Conservation (phyloP, 2,113 vertebrate species). For the Chamaea fasciata region DNA sequence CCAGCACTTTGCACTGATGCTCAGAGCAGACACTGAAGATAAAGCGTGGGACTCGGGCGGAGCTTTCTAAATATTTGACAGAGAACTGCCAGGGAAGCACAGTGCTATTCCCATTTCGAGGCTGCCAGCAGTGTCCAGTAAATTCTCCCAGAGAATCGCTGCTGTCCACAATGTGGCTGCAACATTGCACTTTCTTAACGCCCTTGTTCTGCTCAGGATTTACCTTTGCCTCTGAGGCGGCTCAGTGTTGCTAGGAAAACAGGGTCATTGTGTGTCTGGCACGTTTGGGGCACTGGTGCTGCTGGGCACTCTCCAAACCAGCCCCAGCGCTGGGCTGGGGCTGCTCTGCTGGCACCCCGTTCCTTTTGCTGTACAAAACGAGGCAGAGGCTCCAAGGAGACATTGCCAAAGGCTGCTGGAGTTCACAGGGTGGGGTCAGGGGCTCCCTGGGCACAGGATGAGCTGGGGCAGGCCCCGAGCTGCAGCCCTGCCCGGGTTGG, state of each 20-base stretch:
- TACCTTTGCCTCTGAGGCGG: neutral
- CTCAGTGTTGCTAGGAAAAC: neutral
- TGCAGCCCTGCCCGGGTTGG: rapidly evolving
- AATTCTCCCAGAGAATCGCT: neutral
- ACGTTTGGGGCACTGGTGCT: neutral
- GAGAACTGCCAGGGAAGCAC: neutral
- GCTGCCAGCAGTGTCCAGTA: neutral
- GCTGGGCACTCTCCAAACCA: neutral
- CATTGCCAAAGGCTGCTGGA: neutral
- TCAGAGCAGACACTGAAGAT: neutral
- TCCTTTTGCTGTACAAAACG: neutral
- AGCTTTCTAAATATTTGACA: conserved; percentile 46
- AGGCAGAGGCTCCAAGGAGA: neutral
- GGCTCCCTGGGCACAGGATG: neutral
- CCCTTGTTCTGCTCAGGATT: neutral
- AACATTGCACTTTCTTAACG: neutral
- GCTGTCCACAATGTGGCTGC: neutral
- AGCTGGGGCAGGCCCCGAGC: neutral
- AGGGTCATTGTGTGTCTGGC: neutral
- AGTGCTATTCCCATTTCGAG: neutral
- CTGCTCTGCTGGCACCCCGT: neutral
- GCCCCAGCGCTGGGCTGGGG: neutral
- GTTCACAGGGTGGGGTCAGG: rapidly evolving
- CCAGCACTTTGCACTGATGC: neutral
- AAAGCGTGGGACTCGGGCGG: neutral